Base-by-base conservation (phyloP, 92 coral and sea anemone species). In the Metridium senile region DNA sequence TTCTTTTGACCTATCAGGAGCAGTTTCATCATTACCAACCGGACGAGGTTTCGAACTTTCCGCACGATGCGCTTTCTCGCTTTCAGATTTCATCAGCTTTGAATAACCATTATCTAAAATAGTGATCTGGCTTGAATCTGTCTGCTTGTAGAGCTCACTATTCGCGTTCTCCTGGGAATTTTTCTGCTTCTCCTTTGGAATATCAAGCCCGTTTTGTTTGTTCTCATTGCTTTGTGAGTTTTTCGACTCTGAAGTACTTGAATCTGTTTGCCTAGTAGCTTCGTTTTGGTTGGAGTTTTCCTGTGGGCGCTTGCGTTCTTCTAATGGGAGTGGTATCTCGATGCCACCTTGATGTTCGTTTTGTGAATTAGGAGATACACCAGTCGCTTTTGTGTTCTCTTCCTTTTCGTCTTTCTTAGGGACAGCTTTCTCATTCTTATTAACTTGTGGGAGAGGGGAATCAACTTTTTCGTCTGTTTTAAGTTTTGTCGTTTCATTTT, bases 381-480 rank as follows among this genome's bases (percentile, higher is more conserved):
- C 16, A 7, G 7, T 7, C 7, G 51, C 16, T 16, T 45, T 45
- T 16, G 16, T 45, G 16, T 45, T 45, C 16, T 45, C 51, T 17
- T 54, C 61, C 26, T 54, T 22, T 17, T 17, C 22, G 17, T 78
- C 83, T 26, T 66, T n/a, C 32, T 78, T 78, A 23, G 83, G 83
- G 53, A 78, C 76, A 0, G 22, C 79, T 39, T 59, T 59, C 26
- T 35, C 70, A 25, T 74, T 74, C 27, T 29, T 74, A 27, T 32
- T 31, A n/a, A 21, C 26, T 33, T 78, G 66, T 0, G 83, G 83
- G 3, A 10, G 34, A 23, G 83, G 83, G 0, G 43, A 1, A 26
- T 32, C 57, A 26, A 23, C 30, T 23, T 39, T 68, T 9, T 20
- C 33, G 29, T 68, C 74, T 9, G 79, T 23, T 43, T 68, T 68